Percentiles rank a stretch among this genome's conserved stretches.
phyloP scores from a whole-genome alignment of 2,113 vertebrate species.

The Saimiri boliviensis region DNA sequence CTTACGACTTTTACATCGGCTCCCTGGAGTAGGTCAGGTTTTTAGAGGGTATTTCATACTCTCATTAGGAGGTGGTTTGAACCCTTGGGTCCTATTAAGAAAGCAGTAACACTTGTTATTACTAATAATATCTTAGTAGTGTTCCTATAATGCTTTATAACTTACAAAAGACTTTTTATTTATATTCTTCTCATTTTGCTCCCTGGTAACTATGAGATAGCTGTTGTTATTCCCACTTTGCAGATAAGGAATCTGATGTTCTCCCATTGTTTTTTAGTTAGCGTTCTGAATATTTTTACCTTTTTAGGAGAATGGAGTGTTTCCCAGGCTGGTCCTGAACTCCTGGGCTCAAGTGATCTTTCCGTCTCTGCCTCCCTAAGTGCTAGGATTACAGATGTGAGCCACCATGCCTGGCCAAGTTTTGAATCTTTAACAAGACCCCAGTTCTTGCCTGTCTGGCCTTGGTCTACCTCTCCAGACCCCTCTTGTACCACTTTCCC shows the following conservation, averaged over 20 bases:
- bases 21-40: conserved; percentile 1
- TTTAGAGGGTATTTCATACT: background rate
- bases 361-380: no score
- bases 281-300: background rate
- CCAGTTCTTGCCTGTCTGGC: background rate
- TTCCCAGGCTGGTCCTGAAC: no score
- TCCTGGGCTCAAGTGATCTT: no score
- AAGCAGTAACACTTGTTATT: background rate
- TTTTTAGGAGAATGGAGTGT: background rate
- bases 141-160: background rate
- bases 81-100: background rate
- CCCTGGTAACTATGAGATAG: background rate
- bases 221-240: background rate
- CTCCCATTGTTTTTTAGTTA: background rate
- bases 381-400: no score
- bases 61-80: background rate
- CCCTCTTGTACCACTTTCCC: background rate
- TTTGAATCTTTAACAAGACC: background rate
- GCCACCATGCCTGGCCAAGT: background rate
- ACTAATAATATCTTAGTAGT: background rate
- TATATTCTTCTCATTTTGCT: background rate
- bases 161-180: background rate
- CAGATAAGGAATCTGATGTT: background rate
- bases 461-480: background rate
- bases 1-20: conserved; percentile 13